Evolutionary conservation across 1,140 invertebrate genomes (phyloP), one percentile per base, ranked within the genome.

Genomic region (Platorchestia sp.): DNA sequence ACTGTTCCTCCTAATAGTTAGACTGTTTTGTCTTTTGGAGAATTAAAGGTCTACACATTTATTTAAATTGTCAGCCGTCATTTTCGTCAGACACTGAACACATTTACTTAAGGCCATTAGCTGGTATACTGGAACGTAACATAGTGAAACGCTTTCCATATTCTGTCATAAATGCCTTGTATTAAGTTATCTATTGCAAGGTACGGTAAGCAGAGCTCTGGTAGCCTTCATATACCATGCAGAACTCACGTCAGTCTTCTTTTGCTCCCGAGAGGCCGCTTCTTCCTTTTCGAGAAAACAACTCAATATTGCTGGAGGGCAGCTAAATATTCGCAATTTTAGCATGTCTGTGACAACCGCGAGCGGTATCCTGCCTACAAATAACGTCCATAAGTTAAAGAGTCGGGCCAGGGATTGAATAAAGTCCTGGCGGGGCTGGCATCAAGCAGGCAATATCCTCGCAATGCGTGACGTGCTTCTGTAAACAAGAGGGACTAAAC

Each of bases 381-480:
- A 93, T 93, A 93, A 93, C 41, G 91, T 45, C 43, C 91, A 45
- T 93, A 93, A 93, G 91, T 93, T 93, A 93, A 93, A 93, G 91
- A 93, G 89, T 40, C 22, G 44, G 44, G 91, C 91, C 91, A 45
- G 14, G 91, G 91, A 93, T 93, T 93, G 91, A 93, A 93, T 93
- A 93, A 93, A 93, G 91, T 44, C 59, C 43, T 45, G 43, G 43
- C 91, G 40, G 91, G 91, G 43, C 91, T 14, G 41, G 91, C 45
- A 93, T 93, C 91, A 45, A 44, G 91, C 43, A 93, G 91, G 91
- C 91, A 93, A 93, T 93, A 93, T 93, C 91, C 91, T 10, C 36
- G 91, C 43, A 19, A 47, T 44, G 91, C 91, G 91, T 93, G 91
- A 93, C 91, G 40, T 42, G 91, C 44, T 93, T 89, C 87, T 93